Percentiles rank a stretch among this genome's conserved stretches.
These are phyloP conservation scores for Automeris io DNA, from an alignment of 2,888 invertebrate genomes.

Conservation along the genomic window DNA sequence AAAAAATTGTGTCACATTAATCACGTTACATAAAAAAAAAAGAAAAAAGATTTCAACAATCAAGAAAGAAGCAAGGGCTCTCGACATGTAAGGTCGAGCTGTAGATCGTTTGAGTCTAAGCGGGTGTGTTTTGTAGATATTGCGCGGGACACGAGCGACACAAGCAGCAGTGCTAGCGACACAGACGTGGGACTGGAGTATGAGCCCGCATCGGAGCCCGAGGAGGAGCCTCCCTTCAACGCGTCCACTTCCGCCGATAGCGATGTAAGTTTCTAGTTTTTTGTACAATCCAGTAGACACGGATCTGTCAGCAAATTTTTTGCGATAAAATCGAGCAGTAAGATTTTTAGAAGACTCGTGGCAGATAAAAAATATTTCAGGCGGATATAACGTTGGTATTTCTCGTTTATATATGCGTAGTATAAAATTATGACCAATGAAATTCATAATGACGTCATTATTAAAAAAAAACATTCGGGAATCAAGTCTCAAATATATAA, in stretches of 20 bases:
- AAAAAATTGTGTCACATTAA: slow-evolving; percentile 12
- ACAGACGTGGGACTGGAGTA: slow-evolving; percentile 40
- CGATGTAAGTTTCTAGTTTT: slow-evolving; percentile 49
- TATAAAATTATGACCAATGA: no score
- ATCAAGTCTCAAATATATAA: no score
- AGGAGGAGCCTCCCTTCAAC: slow-evolving; percentile 47
- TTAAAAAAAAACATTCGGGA: no score
- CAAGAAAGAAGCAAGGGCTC: background rate
- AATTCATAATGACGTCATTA: no score
- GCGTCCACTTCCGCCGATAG: slow-evolving; percentile 71
- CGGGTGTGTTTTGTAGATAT: slow-evolving; percentile 62
- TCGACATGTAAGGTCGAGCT: slow-evolving; percentile 11
- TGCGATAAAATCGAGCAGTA: no score
- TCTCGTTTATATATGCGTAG: no score
- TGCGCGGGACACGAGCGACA: slow-evolving; percentile 75
- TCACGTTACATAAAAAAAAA: slow-evolving; percentile 15
- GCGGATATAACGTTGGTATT: no score
- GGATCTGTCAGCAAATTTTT: background rate
- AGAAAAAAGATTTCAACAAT: background rate
- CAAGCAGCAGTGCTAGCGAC: slow-evolving; percentile 41
- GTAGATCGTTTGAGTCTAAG: slow-evolving; percentile 13
- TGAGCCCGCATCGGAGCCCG: slow-evolving; percentile 72
- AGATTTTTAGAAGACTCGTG: no score
- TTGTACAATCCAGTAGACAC: no score
- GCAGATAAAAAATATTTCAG: no score